Evolutionary conservation across 1,140 invertebrate species (phyloP).

Genomic region (Magallana gigas): DNA sequence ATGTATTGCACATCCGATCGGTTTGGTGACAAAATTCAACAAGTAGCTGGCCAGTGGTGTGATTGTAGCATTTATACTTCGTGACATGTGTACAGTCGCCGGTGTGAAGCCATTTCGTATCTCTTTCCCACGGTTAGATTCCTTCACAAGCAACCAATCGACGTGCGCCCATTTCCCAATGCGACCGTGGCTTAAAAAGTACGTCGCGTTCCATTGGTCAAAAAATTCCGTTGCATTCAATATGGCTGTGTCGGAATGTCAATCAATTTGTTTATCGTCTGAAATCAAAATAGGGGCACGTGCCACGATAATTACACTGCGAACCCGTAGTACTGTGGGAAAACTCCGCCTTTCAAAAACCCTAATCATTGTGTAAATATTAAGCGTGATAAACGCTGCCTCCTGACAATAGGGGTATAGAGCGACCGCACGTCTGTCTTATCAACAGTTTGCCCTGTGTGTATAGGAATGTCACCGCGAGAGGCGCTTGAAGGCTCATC

Average conservation of each 20-base stretch:
- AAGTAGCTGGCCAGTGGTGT: slow-evolving; percentile 39
- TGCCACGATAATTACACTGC: slow-evolving; percentile 65
- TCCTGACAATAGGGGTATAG: slow-evolving; percentile 59
- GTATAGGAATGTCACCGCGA: slow-evolving; percentile 50
- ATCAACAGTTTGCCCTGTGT: slow-evolving; percentile 53
- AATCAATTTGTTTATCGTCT: slow-evolving; percentile 63
- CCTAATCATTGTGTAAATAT: slow-evolving; percentile 67
- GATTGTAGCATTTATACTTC: slow-evolving; percentile 50
- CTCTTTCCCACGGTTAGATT: slow-evolving; percentile 70
- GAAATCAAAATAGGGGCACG: slow-evolving; percentile 68
- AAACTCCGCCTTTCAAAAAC: slow-evolving; percentile 68
- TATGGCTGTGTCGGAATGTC: slow-evolving; percentile 61
- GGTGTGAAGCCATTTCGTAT: slow-evolving; percentile 66
- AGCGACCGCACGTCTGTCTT: slow-evolving; percentile 57
- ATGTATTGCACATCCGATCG: slow-evolving; percentile 2
- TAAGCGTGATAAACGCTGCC: slow-evolving; percentile 63
- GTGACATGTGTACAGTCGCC: slow-evolving; percentile 54
- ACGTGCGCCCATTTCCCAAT: slow-evolving; percentile 39
- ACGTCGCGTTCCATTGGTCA: slow-evolving; percentile 59
- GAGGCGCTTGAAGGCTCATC: slow-evolving; percentile 23
- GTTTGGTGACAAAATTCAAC: slow-evolving; percentile 43
- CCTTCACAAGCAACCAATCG: slow-evolving; percentile 63
- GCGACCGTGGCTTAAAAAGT: slow-evolving; percentile 51
- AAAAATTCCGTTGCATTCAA: slow-evolving; percentile 49
- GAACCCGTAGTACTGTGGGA: slow-evolving; percentile 63